phyloP scores from a whole-genome alignment of 92 coral and sea anemone species.

The Montipora capitata region DNA sequence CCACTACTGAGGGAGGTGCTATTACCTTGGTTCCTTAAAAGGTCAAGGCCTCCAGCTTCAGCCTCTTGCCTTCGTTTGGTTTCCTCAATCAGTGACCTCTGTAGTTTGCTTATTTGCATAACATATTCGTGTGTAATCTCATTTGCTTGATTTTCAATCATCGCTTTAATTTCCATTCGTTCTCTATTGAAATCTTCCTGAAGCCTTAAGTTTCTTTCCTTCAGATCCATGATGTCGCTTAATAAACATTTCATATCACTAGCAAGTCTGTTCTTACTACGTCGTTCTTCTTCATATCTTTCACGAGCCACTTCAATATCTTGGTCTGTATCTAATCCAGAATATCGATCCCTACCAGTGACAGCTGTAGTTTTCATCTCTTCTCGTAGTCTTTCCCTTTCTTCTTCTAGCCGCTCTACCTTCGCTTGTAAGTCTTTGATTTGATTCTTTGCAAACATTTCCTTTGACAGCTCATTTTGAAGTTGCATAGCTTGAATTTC shows the following conservation, averaged over 20 bases:
- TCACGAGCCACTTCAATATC: conserved; percentile 77
- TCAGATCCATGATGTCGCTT: conserved; percentile 84
- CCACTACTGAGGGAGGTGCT: neutral
- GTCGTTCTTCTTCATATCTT: conserved; percentile 84
- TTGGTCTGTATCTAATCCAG: conserved; percentile 52
- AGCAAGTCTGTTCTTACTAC: conserved; percentile 78
- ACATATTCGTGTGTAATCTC: conserved; percentile 90
- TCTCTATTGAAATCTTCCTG: conserved; percentile 85
- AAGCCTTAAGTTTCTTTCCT: conserved; percentile 82
- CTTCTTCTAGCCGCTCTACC: conserved; percentile 79
- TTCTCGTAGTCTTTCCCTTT: conserved; percentile 72
- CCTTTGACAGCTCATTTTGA: conserved; percentile 73
- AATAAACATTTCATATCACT: conserved; percentile 87
- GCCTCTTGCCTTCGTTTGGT: conserved; percentile 67
- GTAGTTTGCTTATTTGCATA: conserved; percentile 83
- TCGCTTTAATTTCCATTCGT: conserved; percentile 85
- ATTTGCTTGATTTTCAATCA: conserved; percentile 88
- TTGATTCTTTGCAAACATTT: conserved; percentile 71
- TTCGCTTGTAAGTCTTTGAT: conserved; percentile 79
- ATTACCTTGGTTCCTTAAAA: neutral
- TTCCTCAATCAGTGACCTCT: conserved; percentile 83
- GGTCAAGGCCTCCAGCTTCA: conserved; percentile 50
- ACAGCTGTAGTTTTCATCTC: conserved; percentile 50
- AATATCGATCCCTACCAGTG: conserved; percentile 53
- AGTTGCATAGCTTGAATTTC: conserved; percentile 78